Conservation (phyloP, 2,888 invertebrate species). For the Theristus sp. region DNA sequence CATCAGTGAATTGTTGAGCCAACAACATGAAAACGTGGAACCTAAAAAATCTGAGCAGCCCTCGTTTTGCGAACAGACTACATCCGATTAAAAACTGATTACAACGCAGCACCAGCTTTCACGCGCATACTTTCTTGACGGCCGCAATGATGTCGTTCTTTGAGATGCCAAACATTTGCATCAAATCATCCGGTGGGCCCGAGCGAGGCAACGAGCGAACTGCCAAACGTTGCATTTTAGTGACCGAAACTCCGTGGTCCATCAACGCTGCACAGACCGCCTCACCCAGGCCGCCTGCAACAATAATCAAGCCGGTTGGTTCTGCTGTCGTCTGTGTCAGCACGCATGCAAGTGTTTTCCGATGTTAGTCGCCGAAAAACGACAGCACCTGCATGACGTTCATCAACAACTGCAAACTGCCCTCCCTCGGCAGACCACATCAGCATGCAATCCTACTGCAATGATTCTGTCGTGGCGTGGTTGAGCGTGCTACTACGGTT, state of each 20-base stretch:
- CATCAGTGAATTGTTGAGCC: no score
- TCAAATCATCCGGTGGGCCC: constrained; percentile 63
- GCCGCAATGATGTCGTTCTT: neutral
- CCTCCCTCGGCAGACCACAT: no score
- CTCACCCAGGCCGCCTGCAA: constrained; percentile 74
- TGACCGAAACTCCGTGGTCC: constrained; percentile 42
- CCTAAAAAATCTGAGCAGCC: no score
- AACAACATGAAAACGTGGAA: neutral
- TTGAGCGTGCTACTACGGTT: no score
- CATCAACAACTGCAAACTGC: no score
- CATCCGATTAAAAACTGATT: neutral
- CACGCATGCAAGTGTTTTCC: no score
- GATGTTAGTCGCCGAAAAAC: no score
- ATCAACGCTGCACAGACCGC: constrained; percentile 68
- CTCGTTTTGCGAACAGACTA: neutral
- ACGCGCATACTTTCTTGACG: neutral
- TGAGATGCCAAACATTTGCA: constrained; percentile 67
- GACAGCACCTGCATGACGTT: no score
- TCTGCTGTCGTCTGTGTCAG: no score
- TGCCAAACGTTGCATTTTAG: constrained; percentile 55
- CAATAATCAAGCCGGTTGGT: no score
- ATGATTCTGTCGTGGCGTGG: no score
- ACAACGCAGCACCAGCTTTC: neutral
- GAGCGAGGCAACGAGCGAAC: constrained; percentile 72
- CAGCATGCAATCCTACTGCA: no score